Evolutionary conservation across 1,140 invertebrate genomes (phyloP), one percentile per base, ranked within the genome.

Genomic region (Ips nitidus): DNA sequence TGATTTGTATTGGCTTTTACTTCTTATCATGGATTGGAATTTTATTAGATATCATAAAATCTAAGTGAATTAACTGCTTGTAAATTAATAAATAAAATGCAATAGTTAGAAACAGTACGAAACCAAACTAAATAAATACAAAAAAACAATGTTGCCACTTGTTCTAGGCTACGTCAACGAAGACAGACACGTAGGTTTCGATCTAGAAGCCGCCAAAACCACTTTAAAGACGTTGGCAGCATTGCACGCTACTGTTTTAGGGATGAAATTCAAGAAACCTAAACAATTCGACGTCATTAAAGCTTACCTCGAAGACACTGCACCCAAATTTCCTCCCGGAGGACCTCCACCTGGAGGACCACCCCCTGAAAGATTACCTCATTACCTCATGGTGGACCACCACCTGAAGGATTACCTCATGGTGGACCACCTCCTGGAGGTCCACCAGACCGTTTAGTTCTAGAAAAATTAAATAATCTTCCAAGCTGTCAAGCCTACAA

Each of bases 221-320:
- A 80, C 84, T 0, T 66, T 88, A 1, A 74, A 79, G 43, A 75
- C 81, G 2, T 53, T 88, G 68, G 87, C 86, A 0, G 76, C 79
- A 57, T 87, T 86, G 70, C 87, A 88, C 70, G 84, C 84, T 0
- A 75, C 85, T 6, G 83, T 86, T 0, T 82, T 88, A 3, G 86
- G 83, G 0, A 77, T 83, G 53, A 84, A 85, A 36, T 65, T 81
- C 0, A 82, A 85, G 37, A 81, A 82, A 41, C 82, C 84, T 0
- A 77, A 83, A 3, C 74, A 78, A 0, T 88, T 84, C 69, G 63
- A 82, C 39, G 73, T 75, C 45, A 71, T 83, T 1, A 73, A 79
- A 1, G 80, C 81, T 0, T 78, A 74, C 70, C 79, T 82, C 8
- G n/a, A 53, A 36, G 39, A 47, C 6, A 2, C 1, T 55, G n/a